phyloP scores from a whole-genome alignment of 2,797 vertebrate species.

The Hirundo rustica region DNA sequence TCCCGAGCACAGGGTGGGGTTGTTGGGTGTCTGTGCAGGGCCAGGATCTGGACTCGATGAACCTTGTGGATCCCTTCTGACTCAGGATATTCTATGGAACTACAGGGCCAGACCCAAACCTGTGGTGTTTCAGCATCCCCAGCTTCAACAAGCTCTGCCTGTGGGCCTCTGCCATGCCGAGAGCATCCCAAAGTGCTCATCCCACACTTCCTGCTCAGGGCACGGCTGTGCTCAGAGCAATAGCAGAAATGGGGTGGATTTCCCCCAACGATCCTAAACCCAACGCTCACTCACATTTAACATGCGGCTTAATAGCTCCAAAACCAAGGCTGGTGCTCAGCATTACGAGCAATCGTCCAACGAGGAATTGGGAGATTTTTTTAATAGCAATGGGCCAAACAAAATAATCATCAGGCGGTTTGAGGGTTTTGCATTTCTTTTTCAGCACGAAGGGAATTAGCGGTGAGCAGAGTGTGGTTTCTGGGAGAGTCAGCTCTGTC shows the following conservation, averaged over 20 bases:
- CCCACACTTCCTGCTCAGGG: not conserved
- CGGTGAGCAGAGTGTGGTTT: not conserved
- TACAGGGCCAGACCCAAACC: not conserved
- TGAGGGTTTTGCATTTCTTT: not conserved
- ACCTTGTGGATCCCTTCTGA: not conserved
- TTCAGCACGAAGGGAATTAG: not conserved
- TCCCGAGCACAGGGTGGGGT: not conserved
- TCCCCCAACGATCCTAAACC: not conserved
- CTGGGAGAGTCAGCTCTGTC: not conserved
- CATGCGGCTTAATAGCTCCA: accelerated
- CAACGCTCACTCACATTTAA: accelerated
- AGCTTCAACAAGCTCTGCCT: not conserved
- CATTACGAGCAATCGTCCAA: not conserved
- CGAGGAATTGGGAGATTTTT: not conserved
- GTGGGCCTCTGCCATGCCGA: accelerated
- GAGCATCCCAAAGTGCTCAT: not conserved
- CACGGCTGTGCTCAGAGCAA: not conserved
- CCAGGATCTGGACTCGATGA: accelerated
- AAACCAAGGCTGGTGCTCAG: not conserved
- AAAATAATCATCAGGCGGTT: not conserved
- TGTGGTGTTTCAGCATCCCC: accelerated
- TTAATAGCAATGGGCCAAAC: not conserved
- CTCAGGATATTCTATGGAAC: not conserved
- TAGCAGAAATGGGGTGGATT: not conserved
- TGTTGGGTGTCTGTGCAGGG: not conserved